Percentiles rank a stretch among this genome's conserved stretches.
These are phyloP conservation scores for Danionella cerebrum DNA, from an alignment of 2,113 vertebrate species.

Conservation along the genomic window DNA sequence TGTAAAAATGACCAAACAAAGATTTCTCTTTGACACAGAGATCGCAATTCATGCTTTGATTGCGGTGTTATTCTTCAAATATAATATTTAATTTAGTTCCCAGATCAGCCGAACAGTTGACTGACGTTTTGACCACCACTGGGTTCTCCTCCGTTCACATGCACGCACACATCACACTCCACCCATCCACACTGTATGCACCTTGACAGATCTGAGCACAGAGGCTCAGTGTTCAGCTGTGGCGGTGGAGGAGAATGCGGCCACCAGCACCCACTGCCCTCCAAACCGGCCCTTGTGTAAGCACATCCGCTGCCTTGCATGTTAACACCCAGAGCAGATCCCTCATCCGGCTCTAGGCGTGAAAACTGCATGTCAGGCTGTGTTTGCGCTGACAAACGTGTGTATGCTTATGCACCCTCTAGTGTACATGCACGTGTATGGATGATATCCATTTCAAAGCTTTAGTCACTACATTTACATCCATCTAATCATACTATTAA, in stretches of 20 bases:
- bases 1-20: too few relatives aligned
- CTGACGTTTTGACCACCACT: background rate
- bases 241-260: conserved; percentile 10
- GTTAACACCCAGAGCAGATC: conserved; percentile 36
- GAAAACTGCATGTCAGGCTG: conserved; percentile 14
- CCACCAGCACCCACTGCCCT: conserved; percentile 28
- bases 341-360: conserved; percentile 23
- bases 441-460: conserved; percentile 27
- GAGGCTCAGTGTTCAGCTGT: conserved; percentile 31
- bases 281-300: conserved; percentile 26
- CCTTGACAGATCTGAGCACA: conserved; percentile 20
- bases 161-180: background rate
- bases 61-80: background rate
- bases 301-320: conserved; percentile 24
- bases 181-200: conserved; percentile 3
- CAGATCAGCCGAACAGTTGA: conserved; percentile 1
- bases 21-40: background rate
- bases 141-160: background rate
- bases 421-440: conserved; percentile 30
- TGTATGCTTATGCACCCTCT: conserved; percentile 16
- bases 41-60: background rate
- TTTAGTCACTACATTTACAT: too few relatives aligned
- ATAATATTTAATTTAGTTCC: background rate
- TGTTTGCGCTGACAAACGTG: conserved; percentile 49
- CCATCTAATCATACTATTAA: too few relatives aligned